A percentile compares a stretch with the other conserved stretches of the same genome.
Evolutionary conservation across 2,888 invertebrate genomes (phyloP).

Genomic region (Agrotis puta): DNA sequence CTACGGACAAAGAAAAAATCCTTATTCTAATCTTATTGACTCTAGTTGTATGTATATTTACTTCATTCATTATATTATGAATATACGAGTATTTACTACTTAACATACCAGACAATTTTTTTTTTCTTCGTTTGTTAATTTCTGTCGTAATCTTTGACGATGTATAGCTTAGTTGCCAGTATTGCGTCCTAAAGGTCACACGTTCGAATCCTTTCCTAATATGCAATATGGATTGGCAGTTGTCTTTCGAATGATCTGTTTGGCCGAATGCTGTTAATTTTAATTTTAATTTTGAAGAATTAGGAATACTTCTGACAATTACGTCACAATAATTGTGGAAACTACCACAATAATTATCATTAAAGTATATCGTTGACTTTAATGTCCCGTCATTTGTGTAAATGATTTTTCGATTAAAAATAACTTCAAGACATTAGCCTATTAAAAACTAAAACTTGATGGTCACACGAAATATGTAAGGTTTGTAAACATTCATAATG

Average conservation of each 20-base stretch:
- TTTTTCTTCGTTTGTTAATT: background rate
- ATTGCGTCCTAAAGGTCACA: slow-evolving; percentile 39
- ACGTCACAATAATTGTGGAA: slow-evolving; percentile 40
- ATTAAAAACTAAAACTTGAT: slow-evolving; percentile 39
- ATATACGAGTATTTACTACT: background rate
- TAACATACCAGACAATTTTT: background rate
- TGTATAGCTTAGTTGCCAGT: background rate
- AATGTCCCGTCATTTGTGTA: slow-evolving; percentile 53
- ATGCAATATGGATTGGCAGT: slow-evolving; percentile 20
- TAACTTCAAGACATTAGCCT: slow-evolving; percentile 35
- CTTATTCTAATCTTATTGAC: background rate
- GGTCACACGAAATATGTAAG: slow-evolving; percentile 55
- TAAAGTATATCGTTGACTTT: slow-evolving; percentile 36
- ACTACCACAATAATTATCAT: slow-evolving; percentile 50
- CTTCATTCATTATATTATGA: background rate
- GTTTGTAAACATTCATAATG: slow-evolving; percentile 26
- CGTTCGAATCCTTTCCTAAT: slow-evolving; percentile 36
- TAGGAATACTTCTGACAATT: background rate
- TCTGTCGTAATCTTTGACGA: slow-evolving; percentile 16
- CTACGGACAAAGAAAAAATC: background rate
- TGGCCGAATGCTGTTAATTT: background rate
- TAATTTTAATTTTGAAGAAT: background rate
- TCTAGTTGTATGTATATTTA: background rate
- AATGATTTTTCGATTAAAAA: slow-evolving; percentile 52
- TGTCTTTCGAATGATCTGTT: slow-evolving; percentile 21